Evolutionary conservation across 2,888 invertebrate species (phyloP).

Genomic region (Cephus nigrinus): DNA sequence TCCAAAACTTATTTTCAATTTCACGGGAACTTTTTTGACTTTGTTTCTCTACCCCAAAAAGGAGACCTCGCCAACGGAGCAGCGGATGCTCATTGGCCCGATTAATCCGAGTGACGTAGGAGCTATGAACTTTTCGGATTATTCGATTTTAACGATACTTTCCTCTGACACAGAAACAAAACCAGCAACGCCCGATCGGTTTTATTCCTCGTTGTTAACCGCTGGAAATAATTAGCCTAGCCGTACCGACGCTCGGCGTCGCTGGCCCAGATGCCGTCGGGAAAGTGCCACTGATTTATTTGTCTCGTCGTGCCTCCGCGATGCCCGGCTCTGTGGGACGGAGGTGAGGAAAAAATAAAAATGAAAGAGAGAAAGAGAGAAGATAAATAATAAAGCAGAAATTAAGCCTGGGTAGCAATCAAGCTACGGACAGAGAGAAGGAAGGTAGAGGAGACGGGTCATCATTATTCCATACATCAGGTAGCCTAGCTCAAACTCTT

Average conservation of each 20-base stretch:
- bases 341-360: background rate
- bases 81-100: background rate
- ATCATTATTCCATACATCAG: background rate
- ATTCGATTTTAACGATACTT: background rate
- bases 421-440: background rate
- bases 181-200: background rate
- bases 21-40: no score
- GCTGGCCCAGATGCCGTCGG: conserved; percentile 45
- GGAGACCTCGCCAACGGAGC: background rate
- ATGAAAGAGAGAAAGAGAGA: conserved; percentile 1
- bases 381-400: conserved; percentile 5
- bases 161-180: background rate
- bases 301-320: background rate
- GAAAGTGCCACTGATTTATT: conserved; percentile 34
- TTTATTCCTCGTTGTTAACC: background rate
- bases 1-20: no score
- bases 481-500: background rate
- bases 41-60: background rate
- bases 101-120: background rate
- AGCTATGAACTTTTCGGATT: background rate
- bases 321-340: conserved; percentile 3
- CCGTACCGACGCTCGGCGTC: conserved; percentile 23
- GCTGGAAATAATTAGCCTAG: conserved; percentile 4
- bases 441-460: background rate
- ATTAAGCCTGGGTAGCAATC: background rate